A percentile compares a stretch with the other conserved stretches of the same genome.
Conservation (phyloP, 2,888 invertebrate genomes). For the Sinotaia quadrata region DNA sequence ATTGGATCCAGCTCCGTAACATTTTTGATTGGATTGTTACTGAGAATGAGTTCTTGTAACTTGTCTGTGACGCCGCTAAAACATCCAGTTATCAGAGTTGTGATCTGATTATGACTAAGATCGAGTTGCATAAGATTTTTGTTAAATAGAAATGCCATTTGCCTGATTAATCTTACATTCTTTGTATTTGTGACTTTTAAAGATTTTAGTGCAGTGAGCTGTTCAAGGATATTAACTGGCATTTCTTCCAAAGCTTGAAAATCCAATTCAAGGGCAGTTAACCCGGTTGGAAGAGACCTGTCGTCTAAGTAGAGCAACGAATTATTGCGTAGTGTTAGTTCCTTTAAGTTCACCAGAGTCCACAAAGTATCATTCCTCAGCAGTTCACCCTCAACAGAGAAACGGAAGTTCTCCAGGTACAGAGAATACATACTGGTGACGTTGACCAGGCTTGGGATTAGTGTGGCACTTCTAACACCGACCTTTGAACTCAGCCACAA, state of each 20-base stretch:
- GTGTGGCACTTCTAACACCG: slow-evolving; percentile 29
- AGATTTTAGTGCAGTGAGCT: background rate
- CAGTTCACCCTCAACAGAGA: slow-evolving; percentile 6
- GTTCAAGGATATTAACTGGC: too few species aligned
- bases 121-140: slow-evolving; percentile 30
- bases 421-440: slow-evolving; percentile 41
- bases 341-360: background rate
- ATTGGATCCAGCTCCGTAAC: background rate
- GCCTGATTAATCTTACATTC: background rate
- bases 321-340: slow-evolving; percentile 18
- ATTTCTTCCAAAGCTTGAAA: background rate
- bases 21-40: slow-evolving; percentile 15
- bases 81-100: background rate
- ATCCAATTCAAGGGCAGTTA: slow-evolving; percentile 10
- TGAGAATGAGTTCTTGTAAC: slow-evolving; percentile 19
- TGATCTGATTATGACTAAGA: slow-evolving; percentile 27
- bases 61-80: slow-evolving; percentile 12
- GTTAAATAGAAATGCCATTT: background rate
- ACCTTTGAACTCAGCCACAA: slow-evolving; percentile 78
- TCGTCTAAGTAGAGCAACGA: background rate
- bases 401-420: slow-evolving; percentile 41
- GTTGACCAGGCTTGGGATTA: slow-evolving; percentile 41
- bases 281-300: background rate
- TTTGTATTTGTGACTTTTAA: slow-evolving; percentile 4
- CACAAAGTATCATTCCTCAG: background rate